Evolutionary conservation across 2,113 vertebrate species (phyloP), one percentile per base, ranked within the genome.

Genomic region (Osmerus mordax): DNA sequence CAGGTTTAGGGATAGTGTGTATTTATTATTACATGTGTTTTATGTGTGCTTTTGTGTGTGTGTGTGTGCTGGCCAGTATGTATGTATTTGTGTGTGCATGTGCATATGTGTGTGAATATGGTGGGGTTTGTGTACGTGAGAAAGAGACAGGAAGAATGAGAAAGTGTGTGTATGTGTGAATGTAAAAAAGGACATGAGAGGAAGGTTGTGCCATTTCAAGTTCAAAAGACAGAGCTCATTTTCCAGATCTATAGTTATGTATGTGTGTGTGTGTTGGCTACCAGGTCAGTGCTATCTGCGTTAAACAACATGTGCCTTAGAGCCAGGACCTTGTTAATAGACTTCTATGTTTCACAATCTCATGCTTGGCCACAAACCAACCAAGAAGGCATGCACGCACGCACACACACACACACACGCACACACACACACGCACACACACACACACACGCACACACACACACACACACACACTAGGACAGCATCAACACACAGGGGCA

Each of bases 251-350:
- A 41, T 41, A 41, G 36, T 41, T 54, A 21, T 52, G 54, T 55
- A 3, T 18, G 18, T 55, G 4, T 54, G 67, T 14, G 15, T 55
- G 21, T 69, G 53, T 69, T 23, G n/a, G 12, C 52, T 28, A 55
- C 51, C 19, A 63, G 28, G 29, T 65, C 16, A 58, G 71, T 56
- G 62, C 62, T 65, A 65, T 62, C 71, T 65, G 71, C 63, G 28
- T 58, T 65, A 71, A 64, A 61, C 36, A 72, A 72, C 19, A 52
- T 56, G 70, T n/a, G 14, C 62, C 32, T 60, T 47, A 18, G 47
- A 32, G 32, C 8, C 16, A 15, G 70, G 41, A 71, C 16, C 47
- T 71, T 52, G 60, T 64, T 71, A 63, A 61, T 23, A 7, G 19
- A 15, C 29, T n/a, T 8, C 7, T 18, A 4, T 64, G 25, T 16